These are phyloP conservation scores for Myiozetetes cayanensis DNA, from an alignment of 2,113 vertebrate species.

Conservation along the genomic window DNA sequence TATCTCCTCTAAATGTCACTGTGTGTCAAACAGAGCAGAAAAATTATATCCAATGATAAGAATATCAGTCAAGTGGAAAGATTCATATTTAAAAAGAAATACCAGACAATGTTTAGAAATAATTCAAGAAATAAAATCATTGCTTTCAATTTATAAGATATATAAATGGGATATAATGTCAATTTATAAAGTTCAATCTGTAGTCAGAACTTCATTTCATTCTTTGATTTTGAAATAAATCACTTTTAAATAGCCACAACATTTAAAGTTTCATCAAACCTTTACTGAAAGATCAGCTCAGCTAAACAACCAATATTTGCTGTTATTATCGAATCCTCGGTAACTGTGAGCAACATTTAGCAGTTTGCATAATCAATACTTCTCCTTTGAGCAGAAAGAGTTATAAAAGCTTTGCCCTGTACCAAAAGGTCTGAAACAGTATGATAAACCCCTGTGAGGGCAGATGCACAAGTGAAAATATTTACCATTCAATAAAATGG, in stretches of 20 bases:
- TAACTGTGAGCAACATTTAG: constrained; percentile 37
- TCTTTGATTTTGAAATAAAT: background rate
- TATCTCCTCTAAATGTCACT: background rate
- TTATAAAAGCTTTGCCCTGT: background rate
- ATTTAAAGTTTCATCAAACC: constrained; percentile 5
- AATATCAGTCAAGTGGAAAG: background rate
- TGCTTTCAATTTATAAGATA: background rate
- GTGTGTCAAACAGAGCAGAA: background rate
- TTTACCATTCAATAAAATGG: constrained; percentile 40
- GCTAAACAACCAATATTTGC: constrained; percentile 10
- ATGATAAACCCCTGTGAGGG: background rate
- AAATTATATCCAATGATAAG: background rate
- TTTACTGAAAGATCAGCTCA: background rate
- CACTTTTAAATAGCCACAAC: background rate
- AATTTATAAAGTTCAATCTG: background rate
- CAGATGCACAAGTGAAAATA: background rate
- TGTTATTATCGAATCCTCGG: background rate
- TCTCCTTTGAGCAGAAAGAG: background rate
- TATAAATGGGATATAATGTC: background rate
- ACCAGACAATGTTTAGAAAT: background rate
- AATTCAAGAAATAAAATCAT: background rate
- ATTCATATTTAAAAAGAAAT: constrained; percentile 2
- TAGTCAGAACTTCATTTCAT: constrained; percentile 5
- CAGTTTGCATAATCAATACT: constrained; percentile 43
- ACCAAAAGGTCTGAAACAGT: constrained; percentile 14